Conservation (phyloP, 2,888 invertebrate species). For the Hypselothyrea guttata region DNA sequence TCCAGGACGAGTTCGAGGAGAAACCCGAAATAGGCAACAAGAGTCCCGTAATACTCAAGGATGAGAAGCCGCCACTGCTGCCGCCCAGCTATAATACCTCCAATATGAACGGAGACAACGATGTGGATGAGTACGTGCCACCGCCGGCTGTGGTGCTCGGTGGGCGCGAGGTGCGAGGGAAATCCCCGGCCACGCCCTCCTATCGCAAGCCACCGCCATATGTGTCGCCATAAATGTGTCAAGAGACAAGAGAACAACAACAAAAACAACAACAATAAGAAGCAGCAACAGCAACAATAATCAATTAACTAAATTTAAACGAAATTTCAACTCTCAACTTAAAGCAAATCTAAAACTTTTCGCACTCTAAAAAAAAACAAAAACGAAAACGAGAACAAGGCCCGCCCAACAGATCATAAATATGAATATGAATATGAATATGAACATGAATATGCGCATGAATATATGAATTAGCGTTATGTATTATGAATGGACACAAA, state of each 20-base stretch:
- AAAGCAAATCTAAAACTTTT: slow-evolving; percentile 28
- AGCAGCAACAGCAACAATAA: slow-evolving; percentile 50
- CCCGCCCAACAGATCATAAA: slow-evolving; percentile 47
- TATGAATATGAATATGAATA: no score
- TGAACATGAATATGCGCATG: no score
- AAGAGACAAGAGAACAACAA: slow-evolving; percentile 23
- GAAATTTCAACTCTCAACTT: slow-evolving; percentile 1
- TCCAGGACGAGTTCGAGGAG: slow-evolving; percentile 97
- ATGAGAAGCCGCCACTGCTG: slow-evolving; percentile 95
- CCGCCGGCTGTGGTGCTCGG: slow-evolving; percentile 89
- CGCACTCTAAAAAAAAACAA: no score
- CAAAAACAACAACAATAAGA: slow-evolving; percentile 39
- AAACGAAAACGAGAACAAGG: slow-evolving; percentile 12
- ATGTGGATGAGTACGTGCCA: slow-evolving; percentile 92
- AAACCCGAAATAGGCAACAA: slow-evolving; percentile 94
- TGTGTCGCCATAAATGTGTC: slow-evolving; percentile 93
- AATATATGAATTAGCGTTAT: slow-evolving; percentile 27
- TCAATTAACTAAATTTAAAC: slow-evolving; percentile 16
- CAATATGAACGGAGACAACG: slow-evolving; percentile 82
- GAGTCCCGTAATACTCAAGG: slow-evolving; percentile 95
- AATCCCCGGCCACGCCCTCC: slow-evolving; percentile 92
- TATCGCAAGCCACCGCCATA: slow-evolving; percentile 98
- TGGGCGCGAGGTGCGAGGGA: slow-evolving; percentile 87
- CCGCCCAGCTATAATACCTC: slow-evolving; percentile 86
- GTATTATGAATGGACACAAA: slow-evolving; percentile 53